Conservation (phyloP, 2,888 invertebrate genomes). For the Oligia fasciuncula region DNA sequence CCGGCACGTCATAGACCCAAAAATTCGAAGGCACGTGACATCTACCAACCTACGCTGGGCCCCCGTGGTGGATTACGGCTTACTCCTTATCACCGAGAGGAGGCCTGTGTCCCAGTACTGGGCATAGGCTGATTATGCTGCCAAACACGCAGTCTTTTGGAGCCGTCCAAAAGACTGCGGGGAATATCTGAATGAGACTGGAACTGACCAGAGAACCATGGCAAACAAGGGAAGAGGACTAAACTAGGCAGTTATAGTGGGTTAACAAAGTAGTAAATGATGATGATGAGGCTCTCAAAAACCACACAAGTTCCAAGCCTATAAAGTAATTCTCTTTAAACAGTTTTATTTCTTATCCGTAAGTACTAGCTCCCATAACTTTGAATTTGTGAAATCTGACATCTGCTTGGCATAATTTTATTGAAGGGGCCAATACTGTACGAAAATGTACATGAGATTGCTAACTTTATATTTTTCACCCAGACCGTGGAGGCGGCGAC, state of each 20-base stretch:
- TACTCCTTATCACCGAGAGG: neutral
- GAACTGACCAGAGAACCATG: too few species aligned
- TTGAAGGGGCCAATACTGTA: slow-evolving; percentile 51
- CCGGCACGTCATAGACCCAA: neutral
- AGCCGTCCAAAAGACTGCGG: neutral
- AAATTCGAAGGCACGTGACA: too few species aligned
- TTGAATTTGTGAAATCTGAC: slow-evolving; percentile 58
- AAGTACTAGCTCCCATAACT: slow-evolving; percentile 24
- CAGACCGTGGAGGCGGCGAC: slow-evolving; percentile 20
- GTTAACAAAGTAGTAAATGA: neutral
- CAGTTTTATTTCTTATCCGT: slow-evolving; percentile 10
- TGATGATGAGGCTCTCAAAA: neutral
- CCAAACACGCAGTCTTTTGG: too few species aligned
- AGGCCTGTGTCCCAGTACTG: too few species aligned
- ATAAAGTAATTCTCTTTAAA: slow-evolving; percentile 16
- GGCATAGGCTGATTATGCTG: neutral
- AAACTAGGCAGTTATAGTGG: neutral
- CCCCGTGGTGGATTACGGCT: neutral
- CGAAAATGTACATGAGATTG: slow-evolving; percentile 56
- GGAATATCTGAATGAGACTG: neutral
- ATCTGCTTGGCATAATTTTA: slow-evolving; percentile 63
- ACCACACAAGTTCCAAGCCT: neutral
- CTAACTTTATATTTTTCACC: slow-evolving; percentile 58
- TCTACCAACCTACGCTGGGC: too few species aligned
- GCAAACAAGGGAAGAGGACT: neutral